Percentiles rank a stretch among this genome's conserved stretches.
phyloP scores from a whole-genome alignment of 2,797 vertebrate species.

The Stomatorhinus walkeri region DNA sequence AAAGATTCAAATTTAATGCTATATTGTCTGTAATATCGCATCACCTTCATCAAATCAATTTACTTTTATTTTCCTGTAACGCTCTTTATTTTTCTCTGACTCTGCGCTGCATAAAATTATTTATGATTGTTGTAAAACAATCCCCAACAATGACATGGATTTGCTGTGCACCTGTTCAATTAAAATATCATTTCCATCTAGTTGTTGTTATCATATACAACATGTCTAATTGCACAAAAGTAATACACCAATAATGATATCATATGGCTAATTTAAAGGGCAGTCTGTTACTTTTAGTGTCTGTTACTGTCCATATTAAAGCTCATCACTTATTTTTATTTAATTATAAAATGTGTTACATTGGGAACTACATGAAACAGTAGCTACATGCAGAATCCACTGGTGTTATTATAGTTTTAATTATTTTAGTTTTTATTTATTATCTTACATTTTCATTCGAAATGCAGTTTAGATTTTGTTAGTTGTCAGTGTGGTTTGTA shows the following conservation, averaged over 20 bases:
- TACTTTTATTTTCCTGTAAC: not conserved
- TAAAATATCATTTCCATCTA: not conserved
- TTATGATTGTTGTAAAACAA: not conserved
- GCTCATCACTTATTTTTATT: not conserved
- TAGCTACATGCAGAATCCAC: not conserved
- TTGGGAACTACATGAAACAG: not conserved
- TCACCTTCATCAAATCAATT: not conserved
- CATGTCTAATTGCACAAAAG: not conserved
- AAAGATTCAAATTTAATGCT: not conserved
- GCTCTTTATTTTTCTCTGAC: not conserved
- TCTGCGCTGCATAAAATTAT: slow-evolving; percentile 4
- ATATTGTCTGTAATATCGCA: not conserved
- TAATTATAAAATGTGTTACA: not conserved
- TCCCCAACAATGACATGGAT: not conserved
- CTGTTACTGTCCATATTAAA: not conserved
- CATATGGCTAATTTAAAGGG: not conserved
- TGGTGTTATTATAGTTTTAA: not conserved
- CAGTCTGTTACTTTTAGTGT: not conserved
- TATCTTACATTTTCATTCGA: not conserved
- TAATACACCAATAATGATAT: not conserved
- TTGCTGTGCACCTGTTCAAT: not conserved
- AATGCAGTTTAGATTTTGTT: not conserved
- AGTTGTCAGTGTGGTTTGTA: not conserved
- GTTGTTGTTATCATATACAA: not conserved
- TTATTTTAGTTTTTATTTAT: not conserved